phyloP scores from a whole-genome alignment of 37 sponge, comb jelly and placozoan genomes.

The Mnemiopsis leidyi region DNA sequence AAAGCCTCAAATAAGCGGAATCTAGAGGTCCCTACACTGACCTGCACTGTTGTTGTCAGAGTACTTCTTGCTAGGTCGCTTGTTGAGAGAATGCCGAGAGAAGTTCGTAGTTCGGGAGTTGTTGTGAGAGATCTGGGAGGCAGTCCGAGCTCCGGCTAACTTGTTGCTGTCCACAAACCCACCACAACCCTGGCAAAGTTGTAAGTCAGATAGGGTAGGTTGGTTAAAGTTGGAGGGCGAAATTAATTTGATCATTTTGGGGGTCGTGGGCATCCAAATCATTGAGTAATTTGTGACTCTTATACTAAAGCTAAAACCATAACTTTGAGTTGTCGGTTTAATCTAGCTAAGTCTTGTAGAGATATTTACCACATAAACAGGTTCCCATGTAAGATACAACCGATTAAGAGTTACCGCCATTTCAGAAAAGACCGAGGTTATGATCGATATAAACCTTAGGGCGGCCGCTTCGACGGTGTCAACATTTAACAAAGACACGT shows the following conservation, averaged over 20 bases:
- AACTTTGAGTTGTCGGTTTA: no score
- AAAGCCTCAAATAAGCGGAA: no score
- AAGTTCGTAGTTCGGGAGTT: background rate
- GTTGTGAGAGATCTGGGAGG: constrained; percentile 7
- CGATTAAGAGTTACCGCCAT: background rate
- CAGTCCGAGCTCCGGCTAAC: background rate
- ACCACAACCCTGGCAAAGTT: background rate
- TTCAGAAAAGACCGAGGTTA: background rate
- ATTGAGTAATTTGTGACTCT: no score
- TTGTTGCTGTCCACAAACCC: constrained; percentile 9
- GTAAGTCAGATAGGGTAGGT: no score
- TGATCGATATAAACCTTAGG: background rate
- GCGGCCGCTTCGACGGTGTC: background rate
- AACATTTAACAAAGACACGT: background rate
- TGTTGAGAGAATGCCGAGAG: background rate
- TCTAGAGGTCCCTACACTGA: no score
- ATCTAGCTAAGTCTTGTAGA: no score
- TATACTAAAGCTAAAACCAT: no score
- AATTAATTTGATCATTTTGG: no score
- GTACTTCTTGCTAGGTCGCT: background rate
- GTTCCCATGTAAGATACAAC: background rate
- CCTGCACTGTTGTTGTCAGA: constrained; percentile 17
- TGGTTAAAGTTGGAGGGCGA: no score
- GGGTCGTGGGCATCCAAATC: no score
- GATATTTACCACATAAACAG: background rate